A percentile compares a stretch with the other conserved stretches of the same genome.
Evolutionary conservation across 2,113 vertebrate species (phyloP).

Genomic region (Myotis brandtii): DNA sequence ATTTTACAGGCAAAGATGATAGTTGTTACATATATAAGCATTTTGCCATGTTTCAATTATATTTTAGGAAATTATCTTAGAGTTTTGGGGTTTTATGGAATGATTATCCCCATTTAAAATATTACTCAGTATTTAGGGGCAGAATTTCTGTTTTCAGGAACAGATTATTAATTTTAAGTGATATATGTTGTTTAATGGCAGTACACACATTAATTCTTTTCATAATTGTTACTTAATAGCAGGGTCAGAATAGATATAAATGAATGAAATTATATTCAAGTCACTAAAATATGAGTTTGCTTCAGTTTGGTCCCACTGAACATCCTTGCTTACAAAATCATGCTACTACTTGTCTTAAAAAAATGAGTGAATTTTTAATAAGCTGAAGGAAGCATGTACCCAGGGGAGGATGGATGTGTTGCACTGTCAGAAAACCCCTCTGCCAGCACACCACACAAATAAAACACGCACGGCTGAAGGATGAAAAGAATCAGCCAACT

Average conservation of each 20-base stretch:
- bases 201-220: slow-evolving; percentile 24
- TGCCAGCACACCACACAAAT: slow-evolving; percentile 64
- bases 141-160: slow-evolving; percentile 41
- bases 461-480: slow-evolving; percentile 46
- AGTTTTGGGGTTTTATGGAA: not conserved
- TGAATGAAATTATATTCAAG: slow-evolving; percentile 46
- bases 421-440: slow-evolving; percentile 74
- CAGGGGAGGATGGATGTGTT: slow-evolving; percentile 73
- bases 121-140: not conserved
- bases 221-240: not conserved
- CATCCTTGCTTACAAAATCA: slow-evolving; percentile 58
- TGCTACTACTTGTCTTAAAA: slow-evolving; percentile 26
- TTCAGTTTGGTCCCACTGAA: slow-evolving; percentile 62
- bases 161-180: not conserved
- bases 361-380: slow-evolving; percentile 76
- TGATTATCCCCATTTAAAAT: not conserved
- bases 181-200: not conserved
- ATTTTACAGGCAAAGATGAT: not conserved
- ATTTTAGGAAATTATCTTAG: slow-evolving; percentile 42
- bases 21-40: not conserved
- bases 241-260: not conserved
- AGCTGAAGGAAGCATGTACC: slow-evolving; percentile 80
- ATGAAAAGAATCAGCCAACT: slow-evolving; percentile 78
- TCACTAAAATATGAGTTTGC: slow-evolving; percentile 67
- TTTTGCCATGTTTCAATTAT: not conserved